Evolutionary conservation across 2,888 invertebrate species (phyloP).

Genomic region (Buathra laborator): DNA sequence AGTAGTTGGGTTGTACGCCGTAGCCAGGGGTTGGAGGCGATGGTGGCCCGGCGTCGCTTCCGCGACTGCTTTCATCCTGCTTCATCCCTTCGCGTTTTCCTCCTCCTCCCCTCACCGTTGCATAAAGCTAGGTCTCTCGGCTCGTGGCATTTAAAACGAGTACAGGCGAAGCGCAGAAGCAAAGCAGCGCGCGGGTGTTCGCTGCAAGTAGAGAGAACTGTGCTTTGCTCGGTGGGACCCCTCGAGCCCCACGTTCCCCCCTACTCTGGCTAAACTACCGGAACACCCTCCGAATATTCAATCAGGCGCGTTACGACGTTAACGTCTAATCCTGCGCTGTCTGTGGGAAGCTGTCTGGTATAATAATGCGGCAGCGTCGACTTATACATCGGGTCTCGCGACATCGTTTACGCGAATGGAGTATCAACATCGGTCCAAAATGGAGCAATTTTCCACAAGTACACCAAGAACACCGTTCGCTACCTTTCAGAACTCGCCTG

Average conservation of each 20-base stretch:
- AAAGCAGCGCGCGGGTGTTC: constrained; percentile 10
- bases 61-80: constrained; percentile 47
- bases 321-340: constrained; percentile 72
- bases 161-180: constrained; percentile 40
- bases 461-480: neutral
- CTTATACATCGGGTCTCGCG: constrained; percentile 23
- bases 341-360: constrained; percentile 59
- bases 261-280: constrained; percentile 70
- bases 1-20: constrained; percentile 69
- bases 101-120: constrained; percentile 14
- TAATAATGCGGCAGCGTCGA: constrained; percentile 50
- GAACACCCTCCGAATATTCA: constrained; percentile 80
- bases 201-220: constrained; percentile 21
- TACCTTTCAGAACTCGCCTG: neutral
- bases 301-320: constrained; percentile 79
- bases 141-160: constrained; percentile 75
- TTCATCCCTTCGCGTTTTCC: constrained; percentile 19
- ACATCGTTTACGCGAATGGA: constrained; percentile 35
- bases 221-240: neutral
- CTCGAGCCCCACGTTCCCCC: neutral
- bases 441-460: constrained; percentile 11
- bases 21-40: constrained; percentile 3
- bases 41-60: constrained; percentile 32
- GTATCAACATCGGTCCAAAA: constrained; percentile 25
- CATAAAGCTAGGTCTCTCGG: constrained; percentile 53